phyloP scores from a whole-genome alignment of 2,113 vertebrate genomes.

The Passer domesticus region DNA sequence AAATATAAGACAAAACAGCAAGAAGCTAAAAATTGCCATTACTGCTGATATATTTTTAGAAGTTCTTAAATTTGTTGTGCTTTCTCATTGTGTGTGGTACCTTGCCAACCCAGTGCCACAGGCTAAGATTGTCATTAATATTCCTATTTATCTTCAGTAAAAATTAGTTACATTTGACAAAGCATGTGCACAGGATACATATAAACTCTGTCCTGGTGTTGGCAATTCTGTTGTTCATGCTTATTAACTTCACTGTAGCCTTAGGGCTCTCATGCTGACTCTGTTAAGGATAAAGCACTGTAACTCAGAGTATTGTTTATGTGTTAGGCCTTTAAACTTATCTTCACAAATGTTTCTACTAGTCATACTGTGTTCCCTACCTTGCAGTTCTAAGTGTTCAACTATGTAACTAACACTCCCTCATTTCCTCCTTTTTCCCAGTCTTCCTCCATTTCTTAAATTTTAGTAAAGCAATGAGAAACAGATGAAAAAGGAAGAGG shows the following conservation, averaged over 20 bases:
- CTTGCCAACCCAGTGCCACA: not conserved
- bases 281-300: not conserved
- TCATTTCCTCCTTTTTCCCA: not conserved
- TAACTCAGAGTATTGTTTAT: not conserved
- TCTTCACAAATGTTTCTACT: not conserved
- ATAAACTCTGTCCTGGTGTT: constrained; percentile 10
- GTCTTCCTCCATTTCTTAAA: not conserved
- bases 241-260: constrained; percentile 27
- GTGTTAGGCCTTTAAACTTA: not conserved
- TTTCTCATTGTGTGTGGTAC: not conserved
- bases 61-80: not conserved
- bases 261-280: not conserved
- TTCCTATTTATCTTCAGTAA: not conserved
- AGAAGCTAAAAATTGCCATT: not conserved
- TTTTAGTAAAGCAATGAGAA: not conserved
- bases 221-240: constrained; percentile 10
- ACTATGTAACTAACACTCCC: not conserved
- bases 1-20: not conserved
- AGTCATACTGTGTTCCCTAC: not conserved
- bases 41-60: not conserved
- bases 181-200: not conserved
- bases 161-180: constrained; percentile 41
- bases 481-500: not conserved
- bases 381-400: not conserved
- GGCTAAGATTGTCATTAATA: not conserved